Evolutionary conservation across 1,140 invertebrate genomes (phyloP).

Genomic region (Leptinotarsa defecta): DNA sequence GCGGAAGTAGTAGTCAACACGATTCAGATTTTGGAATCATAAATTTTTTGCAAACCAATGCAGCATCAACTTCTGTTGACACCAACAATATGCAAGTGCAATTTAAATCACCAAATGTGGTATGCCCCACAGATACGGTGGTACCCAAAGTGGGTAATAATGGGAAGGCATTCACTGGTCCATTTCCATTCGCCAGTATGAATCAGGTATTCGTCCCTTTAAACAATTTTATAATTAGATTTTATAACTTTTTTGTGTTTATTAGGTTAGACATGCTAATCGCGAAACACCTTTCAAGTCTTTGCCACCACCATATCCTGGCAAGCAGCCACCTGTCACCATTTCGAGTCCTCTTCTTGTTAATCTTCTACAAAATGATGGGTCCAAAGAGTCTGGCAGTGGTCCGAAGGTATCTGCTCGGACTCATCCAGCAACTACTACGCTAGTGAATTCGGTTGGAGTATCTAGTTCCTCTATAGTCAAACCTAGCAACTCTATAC

Average conservation of each 20-base stretch:
- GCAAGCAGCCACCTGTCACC: slow-evolving; percentile 63
- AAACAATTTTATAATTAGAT: slow-evolving; percentile 39
- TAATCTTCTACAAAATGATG: slow-evolving; percentile 88
- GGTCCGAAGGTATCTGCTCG: slow-evolving; percentile 6
- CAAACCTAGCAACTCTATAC: slow-evolving; percentile 21
- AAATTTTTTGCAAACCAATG: slow-evolving; percentile 33
- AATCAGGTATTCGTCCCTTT: slow-evolving; percentile 64
- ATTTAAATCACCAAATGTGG: slow-evolving; percentile 83
- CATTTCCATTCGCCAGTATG: slow-evolving; percentile 89
- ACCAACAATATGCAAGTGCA: slow-evolving; percentile 51
- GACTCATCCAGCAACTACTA: slow-evolving; percentile 9
- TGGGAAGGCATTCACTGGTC: slow-evolving; percentile 59
- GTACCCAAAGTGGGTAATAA: slow-evolving; percentile 59
- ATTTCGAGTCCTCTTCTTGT: slow-evolving; percentile 88
- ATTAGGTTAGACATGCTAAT: slow-evolving; percentile 22
- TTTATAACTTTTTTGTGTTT: background rate
- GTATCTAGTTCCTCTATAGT: slow-evolving; percentile 16
- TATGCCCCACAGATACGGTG: slow-evolving; percentile 75
- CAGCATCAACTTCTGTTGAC: slow-evolving; percentile 31
- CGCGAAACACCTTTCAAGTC: slow-evolving; percentile 45
- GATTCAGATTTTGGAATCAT: slow-evolving; percentile 24
- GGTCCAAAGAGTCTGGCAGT: slow-evolving; percentile 51
- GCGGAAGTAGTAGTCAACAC: slow-evolving; percentile 18
- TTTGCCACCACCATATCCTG: slow-evolving; percentile 56
- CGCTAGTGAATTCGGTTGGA: slow-evolving; percentile 18